Base-by-base conservation (phyloP, 1,140 invertebrate species). In the Acromyrmex heyeri region DNA sequence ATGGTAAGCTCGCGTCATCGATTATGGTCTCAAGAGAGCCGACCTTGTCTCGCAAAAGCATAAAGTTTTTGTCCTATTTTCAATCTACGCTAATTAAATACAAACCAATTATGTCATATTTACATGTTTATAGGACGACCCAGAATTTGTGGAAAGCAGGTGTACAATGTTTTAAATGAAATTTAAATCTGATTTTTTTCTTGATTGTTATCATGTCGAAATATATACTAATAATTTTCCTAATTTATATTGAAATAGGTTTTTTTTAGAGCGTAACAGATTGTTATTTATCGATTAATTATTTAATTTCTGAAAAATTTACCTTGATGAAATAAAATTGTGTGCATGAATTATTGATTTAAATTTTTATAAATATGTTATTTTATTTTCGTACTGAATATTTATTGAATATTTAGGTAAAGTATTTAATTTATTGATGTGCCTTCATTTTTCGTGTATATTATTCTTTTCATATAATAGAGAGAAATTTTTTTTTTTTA, bases 1-100 rank as follows among this genome's bases (percentile, higher is more conserved):
- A 97, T 99, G 97, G 98, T 99, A 95, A 90, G 77, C 44, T 53
- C 24, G 30, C 21, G 57, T 57, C 79, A 83, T 83, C 79, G 79
- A 83, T 83, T 75, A 73, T 2, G 38, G 14, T 75, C 69, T 16
- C 79, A 7, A 21, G 38, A 61, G 69, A 62, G 27, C 4, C 67
- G 38, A 34, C 38, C 55, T 34, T 50, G 77, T 38, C 12, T 53
- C 48, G 27, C 30, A 16, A 67, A 79, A 79, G 55, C 24, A 18
- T 38, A 73, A 38, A 38, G 24, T 50, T 12, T 21, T 59, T 24
- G 79, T 48, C 18, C 21, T 24, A 61, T 48, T 82, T 73, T 48
- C 34, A 61, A 61, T 55, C 53, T 21, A n/a, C 16, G 21, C 10
- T 82, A 82, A 59, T 70, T 48, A 6, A 24, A 0, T 48, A 53